Percentiles rank a stretch among this genome's conserved stretches.
phyloP scores from a whole-genome alignment of 1,140 invertebrate species.

The Coelopa frigida region DNA sequence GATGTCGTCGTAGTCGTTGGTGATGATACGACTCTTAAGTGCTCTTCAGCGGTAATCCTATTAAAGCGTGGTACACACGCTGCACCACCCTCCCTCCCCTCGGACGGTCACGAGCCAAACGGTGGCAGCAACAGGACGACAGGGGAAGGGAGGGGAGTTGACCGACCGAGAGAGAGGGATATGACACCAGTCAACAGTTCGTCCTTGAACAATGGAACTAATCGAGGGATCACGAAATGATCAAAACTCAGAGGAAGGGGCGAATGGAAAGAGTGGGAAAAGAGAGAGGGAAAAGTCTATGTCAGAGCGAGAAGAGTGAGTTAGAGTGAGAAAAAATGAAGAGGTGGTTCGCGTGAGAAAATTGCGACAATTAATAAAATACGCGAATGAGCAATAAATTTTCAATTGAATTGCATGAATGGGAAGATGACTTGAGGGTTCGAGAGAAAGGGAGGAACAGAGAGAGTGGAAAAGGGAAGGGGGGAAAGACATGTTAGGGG shows the following conservation, averaged over 20 bases:
- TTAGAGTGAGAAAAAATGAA: neutral
- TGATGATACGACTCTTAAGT: slow-evolving; percentile 44
- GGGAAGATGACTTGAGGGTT: slow-evolving; percentile 3
- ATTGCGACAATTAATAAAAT: slow-evolving; percentile 8
- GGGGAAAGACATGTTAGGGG: no score
- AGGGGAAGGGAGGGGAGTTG: no score
- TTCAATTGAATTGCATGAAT: slow-evolving; percentile 8
- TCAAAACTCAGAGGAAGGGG: no score
- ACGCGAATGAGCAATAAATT: slow-evolving; percentile 14
- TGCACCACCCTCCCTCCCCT: neutral
- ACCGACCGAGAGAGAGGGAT: no score
- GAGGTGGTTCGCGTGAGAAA: neutral
- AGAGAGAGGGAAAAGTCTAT: no score
- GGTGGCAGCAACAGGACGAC: no score
- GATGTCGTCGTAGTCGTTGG: no score
- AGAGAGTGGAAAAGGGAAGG: no score
- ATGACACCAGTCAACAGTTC: no score
- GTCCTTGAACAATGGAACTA: slow-evolving; percentile 36
- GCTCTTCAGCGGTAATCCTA: slow-evolving; percentile 44
- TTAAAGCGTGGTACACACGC: slow-evolving; percentile 40
- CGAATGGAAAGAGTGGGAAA: no score
- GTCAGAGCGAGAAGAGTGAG: neutral
- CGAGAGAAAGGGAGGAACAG: no score
- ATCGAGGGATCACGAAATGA: slow-evolving; percentile 45
- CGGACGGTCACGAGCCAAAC: no score